Base-by-base conservation (phyloP, 2,113 vertebrate species). In the Semnopithecus entellus region DNA sequence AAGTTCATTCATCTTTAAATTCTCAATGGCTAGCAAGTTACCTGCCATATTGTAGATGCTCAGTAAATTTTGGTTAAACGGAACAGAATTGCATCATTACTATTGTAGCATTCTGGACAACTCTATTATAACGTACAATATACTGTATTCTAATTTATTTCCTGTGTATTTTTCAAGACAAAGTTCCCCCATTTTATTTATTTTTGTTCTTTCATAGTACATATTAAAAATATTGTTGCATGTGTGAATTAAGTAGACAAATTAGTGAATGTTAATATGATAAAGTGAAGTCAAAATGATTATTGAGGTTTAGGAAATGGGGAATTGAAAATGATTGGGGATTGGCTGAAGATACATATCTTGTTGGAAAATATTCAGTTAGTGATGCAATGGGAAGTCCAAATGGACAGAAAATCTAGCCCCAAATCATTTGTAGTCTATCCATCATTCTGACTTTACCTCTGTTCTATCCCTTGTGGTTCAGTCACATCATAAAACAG, bases 191-290 rank as follows among this genome's bases (percentile, higher is more conserved):
- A 43, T 50, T 59, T 64, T 82, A 89, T 45, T 76, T n/a, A 17
- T 30, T 61, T 81, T 50, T 76, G 0, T 48, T 50, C 2, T 68
- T 40, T 78, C 2, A 55, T 55, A 35, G 5, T 55, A 66, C 23
- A 6, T 86, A 40, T 79, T 70, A 81, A 61, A 84, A 90, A 81
- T 27, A 2, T 43, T 64, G 25, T 85, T 94, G 1, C 12, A 78
- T 81, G 4, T 8, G 27, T 86, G 35, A 79, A 23, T 85, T 82
- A 75, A 91, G 13, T 4, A 30, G 64, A 22, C 2, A 35, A 70
- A 64, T 90, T 61, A 83, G 10, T 59, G 30, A 96, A 43, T 84
- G 64, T 79, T 73, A 83, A 90, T 90, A 79, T 43, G n/a, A 30
- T 72, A 10, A 88, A 45, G 38, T 50, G 25, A 91, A 50, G 16